Conservation (phyloP, 35 echinoderm and acorn worm genomes). For the Lytechinus pictus region DNA sequence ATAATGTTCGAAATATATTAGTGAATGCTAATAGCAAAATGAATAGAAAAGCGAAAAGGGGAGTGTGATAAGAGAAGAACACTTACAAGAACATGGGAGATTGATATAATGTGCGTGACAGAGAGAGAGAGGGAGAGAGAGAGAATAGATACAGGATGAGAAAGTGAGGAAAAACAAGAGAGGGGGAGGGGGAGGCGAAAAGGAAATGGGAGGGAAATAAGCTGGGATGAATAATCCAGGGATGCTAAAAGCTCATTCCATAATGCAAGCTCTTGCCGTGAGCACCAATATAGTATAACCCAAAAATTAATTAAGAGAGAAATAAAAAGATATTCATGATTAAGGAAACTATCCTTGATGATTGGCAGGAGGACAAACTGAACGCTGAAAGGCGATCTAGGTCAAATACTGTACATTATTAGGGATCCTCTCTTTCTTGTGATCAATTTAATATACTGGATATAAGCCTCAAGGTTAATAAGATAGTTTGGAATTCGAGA, state of each 20-base stretch:
- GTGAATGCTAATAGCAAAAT: too few relatives aligned
- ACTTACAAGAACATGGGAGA: too few relatives aligned
- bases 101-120: too few relatives aligned
- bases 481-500: background rate
- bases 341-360: background rate
- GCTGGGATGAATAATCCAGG: background rate
- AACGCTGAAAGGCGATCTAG: background rate
- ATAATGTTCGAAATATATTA: background rate
- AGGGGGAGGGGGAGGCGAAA: background rate
- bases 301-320: conserved; percentile 2
- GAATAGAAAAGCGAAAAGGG: too few relatives aligned
- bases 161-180: background rate
- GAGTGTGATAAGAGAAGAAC: too few relatives aligned
- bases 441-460: background rate
- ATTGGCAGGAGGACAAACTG: background rate
- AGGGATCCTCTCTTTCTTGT: background rate
- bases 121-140: too few relatives aligned
- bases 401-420: conserved; percentile 3
- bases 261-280: background rate
- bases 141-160: too few relatives aligned
- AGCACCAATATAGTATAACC: background rate
- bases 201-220: background rate
- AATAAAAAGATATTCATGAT: background rate
- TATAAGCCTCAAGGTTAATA: background rate
- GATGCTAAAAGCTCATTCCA: background rate